These are phyloP conservation scores for Tapirus indicus DNA, from an alignment of 2,797 vertebrate genomes.

Conservation along the genomic window DNA sequence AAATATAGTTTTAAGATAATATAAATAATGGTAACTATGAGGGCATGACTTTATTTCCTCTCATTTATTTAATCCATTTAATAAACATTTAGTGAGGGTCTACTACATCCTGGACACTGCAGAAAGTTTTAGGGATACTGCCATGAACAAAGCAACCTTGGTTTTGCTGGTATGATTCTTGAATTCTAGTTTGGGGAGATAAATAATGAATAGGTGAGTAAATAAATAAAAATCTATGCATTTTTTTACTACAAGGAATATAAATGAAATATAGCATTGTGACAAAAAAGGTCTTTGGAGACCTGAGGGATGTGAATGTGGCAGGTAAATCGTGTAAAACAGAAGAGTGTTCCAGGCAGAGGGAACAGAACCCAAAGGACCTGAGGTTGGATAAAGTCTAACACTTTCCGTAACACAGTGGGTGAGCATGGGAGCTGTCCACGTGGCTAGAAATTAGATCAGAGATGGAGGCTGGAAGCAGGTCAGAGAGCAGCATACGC, in stretches of 20 bases:
- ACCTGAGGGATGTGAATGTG: background rate
- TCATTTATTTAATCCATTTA: background rate
- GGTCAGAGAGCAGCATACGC: background rate
- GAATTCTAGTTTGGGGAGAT: background rate
- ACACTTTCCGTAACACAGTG: background rate
- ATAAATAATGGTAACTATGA: background rate
- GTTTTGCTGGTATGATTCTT: background rate
- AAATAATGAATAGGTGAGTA: background rate
- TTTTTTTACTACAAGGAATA: background rate
- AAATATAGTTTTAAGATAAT: background rate
- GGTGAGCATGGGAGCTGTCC: background rate
- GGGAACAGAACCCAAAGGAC: background rate
- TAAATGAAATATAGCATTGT: background rate
- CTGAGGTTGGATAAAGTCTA: background rate
- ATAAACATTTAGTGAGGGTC: background rate
- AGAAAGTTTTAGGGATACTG: background rate
- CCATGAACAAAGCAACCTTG: background rate
- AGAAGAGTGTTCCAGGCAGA: background rate
- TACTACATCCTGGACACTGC: background rate
- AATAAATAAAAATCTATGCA: background rate
- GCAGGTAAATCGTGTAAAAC: background rate
- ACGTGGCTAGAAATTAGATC: background rate
- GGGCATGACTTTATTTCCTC: background rate
- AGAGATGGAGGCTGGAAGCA: background rate
- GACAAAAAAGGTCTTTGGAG: background rate